Percentiles rank a stretch among this genome's conserved stretches.
Evolutionary conservation across 1,140 invertebrate genomes (phyloP).

Genomic region (Drosophila oshimai): DNA sequence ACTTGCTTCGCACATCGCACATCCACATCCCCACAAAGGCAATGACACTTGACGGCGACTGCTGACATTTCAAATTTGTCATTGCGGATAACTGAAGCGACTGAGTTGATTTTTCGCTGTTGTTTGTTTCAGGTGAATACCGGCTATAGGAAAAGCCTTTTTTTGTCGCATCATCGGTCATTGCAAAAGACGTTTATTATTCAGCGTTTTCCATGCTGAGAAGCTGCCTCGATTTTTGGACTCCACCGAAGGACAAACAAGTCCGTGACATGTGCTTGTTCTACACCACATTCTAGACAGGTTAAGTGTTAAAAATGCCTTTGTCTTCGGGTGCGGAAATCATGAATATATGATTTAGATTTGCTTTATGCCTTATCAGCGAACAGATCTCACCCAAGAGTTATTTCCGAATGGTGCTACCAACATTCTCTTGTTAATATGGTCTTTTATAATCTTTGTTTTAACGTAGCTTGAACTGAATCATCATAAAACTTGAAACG

Average conservation of each 20-base stretch:
- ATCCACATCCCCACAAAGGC: constrained; percentile 52
- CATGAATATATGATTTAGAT: constrained; percentile 25
- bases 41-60: constrained; percentile 68
- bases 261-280: constrained; percentile 1
- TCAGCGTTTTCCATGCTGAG: constrained; percentile 3
- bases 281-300: constrained; percentile 13
- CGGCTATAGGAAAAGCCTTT: constrained; percentile 40
- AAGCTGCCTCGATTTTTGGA: constrained; percentile 1
- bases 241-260: constrained; percentile 21
- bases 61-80: constrained; percentile 73
- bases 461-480: not conserved
- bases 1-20: constrained; percentile 64
- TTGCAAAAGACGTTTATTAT: constrained; percentile 32
- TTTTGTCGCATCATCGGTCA: constrained; percentile 37
- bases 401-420: constrained; percentile 18
- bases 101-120: constrained; percentile 29
- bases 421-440: constrained; percentile 3
- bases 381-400: constrained; percentile 2
- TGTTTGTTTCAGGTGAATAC: not conserved
- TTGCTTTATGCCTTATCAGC: constrained; percentile 11
- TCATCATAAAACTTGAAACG: not conserved
- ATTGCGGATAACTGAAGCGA: constrained; percentile 59
- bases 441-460: not conserved
- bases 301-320: no score
- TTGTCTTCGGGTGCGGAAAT: constrained; percentile 35